These are phyloP conservation scores for Siniperca scherzeri DNA, from an alignment of 2,797 vertebrate genomes.

Conservation along the genomic window DNA sequence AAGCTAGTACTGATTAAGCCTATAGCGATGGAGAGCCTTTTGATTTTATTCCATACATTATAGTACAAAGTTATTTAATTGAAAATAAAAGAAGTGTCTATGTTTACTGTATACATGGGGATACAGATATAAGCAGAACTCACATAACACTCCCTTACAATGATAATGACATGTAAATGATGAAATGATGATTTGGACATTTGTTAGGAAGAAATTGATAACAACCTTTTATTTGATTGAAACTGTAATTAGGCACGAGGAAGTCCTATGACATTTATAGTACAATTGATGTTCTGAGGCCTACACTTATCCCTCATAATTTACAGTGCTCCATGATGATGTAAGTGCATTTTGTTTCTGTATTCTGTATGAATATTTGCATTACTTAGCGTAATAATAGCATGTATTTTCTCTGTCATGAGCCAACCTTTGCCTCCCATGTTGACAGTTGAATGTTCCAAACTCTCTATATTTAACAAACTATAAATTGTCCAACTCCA, in stretches of 20 bases:
- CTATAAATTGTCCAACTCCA: slow-evolving; percentile 12
- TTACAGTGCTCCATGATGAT: slow-evolving; percentile 8
- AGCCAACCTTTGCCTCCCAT: slow-evolving; percentile 9
- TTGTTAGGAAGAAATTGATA: neutral
- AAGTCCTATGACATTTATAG: slow-evolving; percentile 14
- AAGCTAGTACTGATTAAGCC: slow-evolving; percentile 18
- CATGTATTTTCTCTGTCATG: neutral
- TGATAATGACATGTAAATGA: neutral
- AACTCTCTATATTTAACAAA: slow-evolving; percentile 24
- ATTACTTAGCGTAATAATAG: slow-evolving; percentile 2
- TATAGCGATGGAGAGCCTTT: neutral
- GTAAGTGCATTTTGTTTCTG: slow-evolving; percentile 15
- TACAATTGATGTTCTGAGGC: neutral
- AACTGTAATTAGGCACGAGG: slow-evolving; percentile 7
- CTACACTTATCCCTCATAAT: slow-evolving; percentile 16
- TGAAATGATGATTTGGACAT: neutral
- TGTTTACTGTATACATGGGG: neutral
- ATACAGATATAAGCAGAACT: neutral
- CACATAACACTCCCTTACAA: neutral
- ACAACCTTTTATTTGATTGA: slow-evolving; percentile 1
- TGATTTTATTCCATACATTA: slow-evolving; percentile 2
- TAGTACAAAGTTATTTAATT: neutral
- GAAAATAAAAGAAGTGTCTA: neutral
- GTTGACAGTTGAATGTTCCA: slow-evolving; percentile 5
- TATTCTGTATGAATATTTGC: slow-evolving; percentile 4